A percentile compares a stretch with the other conserved stretches of the same genome.
Conservation (phyloP, 1,140 invertebrate genomes). For the Drosophila simulans region DNA sequence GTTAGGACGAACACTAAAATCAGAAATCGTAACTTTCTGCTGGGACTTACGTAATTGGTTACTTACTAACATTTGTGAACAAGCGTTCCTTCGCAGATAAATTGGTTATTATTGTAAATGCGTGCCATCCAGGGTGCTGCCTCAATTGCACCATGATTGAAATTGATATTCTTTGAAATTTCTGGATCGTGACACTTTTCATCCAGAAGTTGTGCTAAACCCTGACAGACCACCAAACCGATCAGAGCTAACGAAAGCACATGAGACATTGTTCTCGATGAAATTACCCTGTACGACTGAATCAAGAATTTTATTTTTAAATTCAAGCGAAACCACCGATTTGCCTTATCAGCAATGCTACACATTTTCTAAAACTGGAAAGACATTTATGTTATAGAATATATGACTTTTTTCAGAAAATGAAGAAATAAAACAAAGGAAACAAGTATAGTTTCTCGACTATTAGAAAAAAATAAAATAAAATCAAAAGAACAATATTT, state of each 20-base stretch:
- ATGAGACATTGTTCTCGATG: not conserved
- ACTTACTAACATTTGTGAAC: conserved; percentile 8
- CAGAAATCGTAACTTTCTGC: not conserved
- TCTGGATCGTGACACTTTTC: not conserved
- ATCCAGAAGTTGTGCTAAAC: not conserved
- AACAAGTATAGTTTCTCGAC: no score
- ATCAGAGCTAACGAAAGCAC: not conserved
- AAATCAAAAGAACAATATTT: no score
- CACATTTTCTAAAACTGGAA: no score
- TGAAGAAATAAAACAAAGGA: no score
- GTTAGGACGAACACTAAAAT: no score
- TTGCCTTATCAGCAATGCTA: not conserved
- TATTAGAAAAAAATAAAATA: no score
- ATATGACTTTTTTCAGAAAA: no score
- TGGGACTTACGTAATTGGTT: no score
- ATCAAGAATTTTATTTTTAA: not conserved
- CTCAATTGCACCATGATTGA: no score
- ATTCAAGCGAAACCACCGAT: not conserved
- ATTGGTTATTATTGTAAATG: not conserved
- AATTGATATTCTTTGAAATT: no score
- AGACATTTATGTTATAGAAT: no score
- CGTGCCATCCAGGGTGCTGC: not conserved
- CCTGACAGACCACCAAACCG: not conserved
- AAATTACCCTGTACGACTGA: not conserved
- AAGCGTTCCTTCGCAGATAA: conserved; percentile 11